These are phyloP conservation scores for Venusia cambrica DNA, from an alignment of 2,888 invertebrate genomes.

Conservation along the genomic window DNA sequence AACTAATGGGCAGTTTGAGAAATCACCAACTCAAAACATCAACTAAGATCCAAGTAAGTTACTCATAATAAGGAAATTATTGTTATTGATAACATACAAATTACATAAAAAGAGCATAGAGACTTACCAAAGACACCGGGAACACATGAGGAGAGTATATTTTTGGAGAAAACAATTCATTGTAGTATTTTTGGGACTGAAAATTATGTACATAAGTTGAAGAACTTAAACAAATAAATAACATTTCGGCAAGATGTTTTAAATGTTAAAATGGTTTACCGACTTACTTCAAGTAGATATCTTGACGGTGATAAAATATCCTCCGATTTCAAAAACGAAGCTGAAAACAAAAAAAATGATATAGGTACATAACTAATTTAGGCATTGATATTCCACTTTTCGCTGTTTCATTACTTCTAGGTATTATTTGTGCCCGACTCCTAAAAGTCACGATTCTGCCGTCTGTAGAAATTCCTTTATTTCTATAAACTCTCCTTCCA, in stretches of 20 bases:
- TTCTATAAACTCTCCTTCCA: slow-evolving; percentile 19
- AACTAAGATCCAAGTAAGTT: too few species aligned
- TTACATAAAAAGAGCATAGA: neutral
- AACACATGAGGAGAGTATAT: slow-evolving; percentile 33
- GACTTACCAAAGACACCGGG: slow-evolving; percentile 31
- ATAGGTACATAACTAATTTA: neutral
- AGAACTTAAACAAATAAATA: too few species aligned
- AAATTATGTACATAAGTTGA: too few species aligned
- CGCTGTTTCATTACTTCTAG: slow-evolving; percentile 37
- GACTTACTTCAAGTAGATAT: slow-evolving; percentile 56
- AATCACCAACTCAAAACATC: too few species aligned
- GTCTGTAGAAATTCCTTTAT: slow-evolving; percentile 33
- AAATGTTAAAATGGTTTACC: too few species aligned
- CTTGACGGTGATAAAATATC: slow-evolving; percentile 52
- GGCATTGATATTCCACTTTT: too few species aligned
- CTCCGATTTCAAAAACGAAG: slow-evolving; percentile 1
- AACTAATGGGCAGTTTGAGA: too few species aligned
- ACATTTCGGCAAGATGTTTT: neutral
- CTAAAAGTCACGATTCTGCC: slow-evolving; percentile 47
- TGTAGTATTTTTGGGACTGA: slow-evolving; percentile 61
- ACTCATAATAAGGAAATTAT: too few species aligned
- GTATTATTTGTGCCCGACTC: slow-evolving; percentile 51
- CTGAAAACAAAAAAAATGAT: slow-evolving; percentile 28
- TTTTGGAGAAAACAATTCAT: slow-evolving; percentile 47
- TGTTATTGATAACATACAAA: neutral